These are phyloP conservation scores for Glyphotaelius pellucidus DNA, from an alignment of 2,888 invertebrate genomes.

Conservation along the genomic window DNA sequence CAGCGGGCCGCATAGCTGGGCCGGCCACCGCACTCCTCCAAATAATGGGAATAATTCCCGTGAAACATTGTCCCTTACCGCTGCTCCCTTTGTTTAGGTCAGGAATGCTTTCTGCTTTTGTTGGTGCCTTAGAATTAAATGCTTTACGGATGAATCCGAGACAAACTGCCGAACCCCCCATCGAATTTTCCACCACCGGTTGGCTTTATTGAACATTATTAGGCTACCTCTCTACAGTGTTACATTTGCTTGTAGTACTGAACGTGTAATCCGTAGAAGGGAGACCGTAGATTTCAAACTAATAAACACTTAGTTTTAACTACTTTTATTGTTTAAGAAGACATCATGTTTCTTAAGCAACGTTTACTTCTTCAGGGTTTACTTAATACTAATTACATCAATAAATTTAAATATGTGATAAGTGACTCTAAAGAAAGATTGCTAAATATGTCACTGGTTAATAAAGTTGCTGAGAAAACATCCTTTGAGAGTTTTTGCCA, in stretches of 20 bases:
- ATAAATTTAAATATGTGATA: too few relatives aligned
- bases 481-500: too few relatives aligned
- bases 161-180: neutral
- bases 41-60: constrained; percentile 44
- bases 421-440: too few relatives aligned
- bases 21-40: neutral
- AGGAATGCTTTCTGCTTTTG: constrained; percentile 45
- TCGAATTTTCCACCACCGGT: neutral
- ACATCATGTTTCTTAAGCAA: too few relatives aligned
- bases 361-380: too few relatives aligned
- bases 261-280: too few relatives aligned
- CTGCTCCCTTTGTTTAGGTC: constrained; percentile 23
- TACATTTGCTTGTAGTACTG: neutral
- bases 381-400: too few relatives aligned
- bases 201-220: neutral
- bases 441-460: too few relatives aligned
- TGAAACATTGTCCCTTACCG: constrained; percentile 38
- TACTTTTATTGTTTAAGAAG: too few relatives aligned
- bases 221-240: neutral
- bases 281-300: too few relatives aligned
- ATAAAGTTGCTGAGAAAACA: too few relatives aligned
- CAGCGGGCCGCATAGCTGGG: neutral
- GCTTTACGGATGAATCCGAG: constrained; percentile 15
- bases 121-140: constrained; percentile 28
- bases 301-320: too few relatives aligned